These are phyloP conservation scores for Eubasilissa regina DNA, from an alignment of 1,140 invertebrate genomes.

Conservation along the genomic window DNA sequence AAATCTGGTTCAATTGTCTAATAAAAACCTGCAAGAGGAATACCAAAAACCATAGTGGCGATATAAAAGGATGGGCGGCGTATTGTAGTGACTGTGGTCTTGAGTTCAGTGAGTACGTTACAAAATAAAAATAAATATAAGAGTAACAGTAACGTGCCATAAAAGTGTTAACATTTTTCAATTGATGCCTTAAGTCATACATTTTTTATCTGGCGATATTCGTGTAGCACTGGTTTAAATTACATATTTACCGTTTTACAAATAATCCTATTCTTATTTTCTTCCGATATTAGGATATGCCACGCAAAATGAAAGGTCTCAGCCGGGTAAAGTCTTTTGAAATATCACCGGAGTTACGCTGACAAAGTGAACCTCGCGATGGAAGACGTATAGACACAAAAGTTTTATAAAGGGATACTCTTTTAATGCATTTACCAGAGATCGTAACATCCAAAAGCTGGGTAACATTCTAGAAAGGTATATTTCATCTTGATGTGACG, in stretches of 20 bases:
- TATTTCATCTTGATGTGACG: not conserved
- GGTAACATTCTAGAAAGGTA: not conserved
- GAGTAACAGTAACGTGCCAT: no score
- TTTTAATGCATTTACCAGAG: constrained; percentile 6
- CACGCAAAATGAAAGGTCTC: not conserved
- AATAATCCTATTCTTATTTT: not conserved
- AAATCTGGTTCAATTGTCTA: no score
- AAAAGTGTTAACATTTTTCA: no score
- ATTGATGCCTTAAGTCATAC: no score
- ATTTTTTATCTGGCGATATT: not conserved
- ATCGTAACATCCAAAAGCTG: not conserved
- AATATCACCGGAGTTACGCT: constrained; percentile 6
- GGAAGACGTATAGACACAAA: not conserved
- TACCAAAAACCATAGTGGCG: no score
- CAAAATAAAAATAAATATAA: no score
- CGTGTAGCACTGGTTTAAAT: not conserved
- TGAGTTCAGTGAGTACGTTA: no score
- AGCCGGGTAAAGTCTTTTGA: constrained; percentile 1
- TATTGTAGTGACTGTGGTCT: no score
- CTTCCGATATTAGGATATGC: not conserved
- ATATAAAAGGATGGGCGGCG: no score
- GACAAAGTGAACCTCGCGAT: not conserved
- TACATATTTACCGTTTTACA: not conserved
- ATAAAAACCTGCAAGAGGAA: no score
- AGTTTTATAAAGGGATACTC: constrained; percentile 1